Evolutionary conservation across 2,888 invertebrate species (phyloP), one percentile per base, ranked within the genome.

Genomic region (Melinopterus prodromus): DNA sequence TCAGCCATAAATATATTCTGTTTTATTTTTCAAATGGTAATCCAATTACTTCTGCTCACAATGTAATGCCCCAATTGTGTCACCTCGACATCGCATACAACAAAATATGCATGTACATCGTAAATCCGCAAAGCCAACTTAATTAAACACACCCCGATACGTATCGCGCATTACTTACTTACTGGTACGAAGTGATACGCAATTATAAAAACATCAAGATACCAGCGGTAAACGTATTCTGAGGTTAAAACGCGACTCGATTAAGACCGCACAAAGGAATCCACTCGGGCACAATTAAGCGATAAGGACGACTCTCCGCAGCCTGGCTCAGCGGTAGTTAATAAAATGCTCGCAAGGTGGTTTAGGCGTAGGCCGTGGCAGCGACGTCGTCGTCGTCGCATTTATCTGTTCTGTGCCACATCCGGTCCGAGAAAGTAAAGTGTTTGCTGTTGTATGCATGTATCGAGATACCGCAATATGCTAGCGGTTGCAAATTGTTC

Each of bases 121-220:
- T 53, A 53, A 53, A 53, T 53, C 53, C 53, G 53, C 53, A 7
- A 53, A 53, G 9, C 53, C 2, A 53, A 53, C 53, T 53, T 53
- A 53, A 53, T 53, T 53, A 53, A 53, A 53, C 53, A 53, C 12
- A 53, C 53, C 53, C 53, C 53, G 53, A 53, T 53, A 53, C 53
- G 53, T 9, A 53, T 53, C 53, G 53, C 7, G 53, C 53, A 53
- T 53, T 53, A 53, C 53, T 53, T 53, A 53, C 53, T 53, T 53
- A 53, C 53, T 12, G 53, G 53, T 53, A 53, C 12, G 12, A 53
- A 9, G 53, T 53, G 53, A 53, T 53, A 53, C 53, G 53, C 53
- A 53, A 53, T 53, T 53, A 53, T 53, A 53, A 53, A 53, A 53
- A 53, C 53, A 53, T 53, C 53, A 53, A 53, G 53, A 53, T 53